A percentile compares a stretch with the other conserved stretches of the same genome.
phyloP scores from a whole-genome alignment of 2,113 vertebrate species.

The Pedionomus torquatus region DNA sequence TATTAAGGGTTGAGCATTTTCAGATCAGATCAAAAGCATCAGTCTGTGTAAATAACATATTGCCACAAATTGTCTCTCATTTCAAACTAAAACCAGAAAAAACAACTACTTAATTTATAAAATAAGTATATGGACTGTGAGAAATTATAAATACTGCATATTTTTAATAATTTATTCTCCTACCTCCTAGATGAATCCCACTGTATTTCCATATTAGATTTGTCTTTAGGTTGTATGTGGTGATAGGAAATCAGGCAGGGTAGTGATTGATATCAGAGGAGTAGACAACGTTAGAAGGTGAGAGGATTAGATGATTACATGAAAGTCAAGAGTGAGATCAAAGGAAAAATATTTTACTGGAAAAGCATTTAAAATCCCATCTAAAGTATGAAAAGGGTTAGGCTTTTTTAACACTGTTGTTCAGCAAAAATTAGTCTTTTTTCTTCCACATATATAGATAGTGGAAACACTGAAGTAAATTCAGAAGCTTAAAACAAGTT shows the following conservation, averaged over 20 bases:
- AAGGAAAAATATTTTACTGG: background rate
- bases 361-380: background rate
- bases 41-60: background rate
- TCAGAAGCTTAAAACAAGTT: background rate
- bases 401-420: background rate
- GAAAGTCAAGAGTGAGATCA: background rate
- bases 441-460: background rate
- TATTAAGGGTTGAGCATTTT: conserved; percentile 24
- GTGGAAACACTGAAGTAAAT: background rate
- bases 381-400: accelerated
- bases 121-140: background rate
- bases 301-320: background rate
- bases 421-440: background rate
- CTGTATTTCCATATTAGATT: background rate
- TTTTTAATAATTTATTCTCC: background rate
- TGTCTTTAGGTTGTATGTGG: background rate
- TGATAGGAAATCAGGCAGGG: background rate
- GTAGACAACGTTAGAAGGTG: background rate
- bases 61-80: background rate
- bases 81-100: background rate
- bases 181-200: background rate
- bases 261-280: background rate
- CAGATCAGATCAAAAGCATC: conserved; percentile 14
- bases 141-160: background rate
- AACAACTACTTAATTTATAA: background rate